phyloP scores from a whole-genome alignment of 2,888 invertebrate species.

The Lepetodrilus schrolli region DNA sequence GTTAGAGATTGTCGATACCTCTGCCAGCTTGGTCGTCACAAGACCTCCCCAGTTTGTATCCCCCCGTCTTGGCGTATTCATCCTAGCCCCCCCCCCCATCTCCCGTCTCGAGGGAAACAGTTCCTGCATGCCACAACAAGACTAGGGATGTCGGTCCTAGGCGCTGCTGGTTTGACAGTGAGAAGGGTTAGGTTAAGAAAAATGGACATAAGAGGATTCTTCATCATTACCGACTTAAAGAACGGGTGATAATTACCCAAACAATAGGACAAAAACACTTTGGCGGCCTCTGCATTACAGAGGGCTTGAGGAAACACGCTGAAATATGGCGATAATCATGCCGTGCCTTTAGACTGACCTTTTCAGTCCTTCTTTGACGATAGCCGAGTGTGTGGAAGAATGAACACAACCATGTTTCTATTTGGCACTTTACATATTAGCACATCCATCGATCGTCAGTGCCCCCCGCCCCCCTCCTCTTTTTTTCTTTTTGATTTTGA shows the following conservation, averaged over 20 bases:
- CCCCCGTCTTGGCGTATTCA: background rate
- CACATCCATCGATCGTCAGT: too few relatives aligned
- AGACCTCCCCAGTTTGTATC: background rate
- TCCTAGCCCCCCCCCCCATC: background rate
- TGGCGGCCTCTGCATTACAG: too few relatives aligned
- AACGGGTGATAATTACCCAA: slow-evolving; percentile 6
- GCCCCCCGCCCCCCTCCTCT: too few relatives aligned
- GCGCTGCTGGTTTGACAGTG: background rate
- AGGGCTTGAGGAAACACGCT: too few relatives aligned
- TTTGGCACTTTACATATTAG: too few relatives aligned
- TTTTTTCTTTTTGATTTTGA: too few relatives aligned
- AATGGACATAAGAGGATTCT: background rate
- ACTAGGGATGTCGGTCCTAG: background rate
- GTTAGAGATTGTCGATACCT: background rate
- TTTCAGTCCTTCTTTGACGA: background rate
- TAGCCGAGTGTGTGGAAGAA: too few relatives aligned
- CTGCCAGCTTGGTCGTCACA: background rate
- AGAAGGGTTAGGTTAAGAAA: background rate
- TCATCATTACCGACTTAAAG: background rate
- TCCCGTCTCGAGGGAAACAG: background rate
- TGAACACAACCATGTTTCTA: too few relatives aligned
- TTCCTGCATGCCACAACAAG: background rate
- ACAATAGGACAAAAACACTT: slow-evolving; percentile 4
- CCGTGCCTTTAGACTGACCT: background rate
- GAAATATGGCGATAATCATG: background rate